Evolutionary conservation across 2,113 vertebrate species (phyloP), one percentile per base, ranked within the genome.

Genomic region (Gavia stellata): DNA sequence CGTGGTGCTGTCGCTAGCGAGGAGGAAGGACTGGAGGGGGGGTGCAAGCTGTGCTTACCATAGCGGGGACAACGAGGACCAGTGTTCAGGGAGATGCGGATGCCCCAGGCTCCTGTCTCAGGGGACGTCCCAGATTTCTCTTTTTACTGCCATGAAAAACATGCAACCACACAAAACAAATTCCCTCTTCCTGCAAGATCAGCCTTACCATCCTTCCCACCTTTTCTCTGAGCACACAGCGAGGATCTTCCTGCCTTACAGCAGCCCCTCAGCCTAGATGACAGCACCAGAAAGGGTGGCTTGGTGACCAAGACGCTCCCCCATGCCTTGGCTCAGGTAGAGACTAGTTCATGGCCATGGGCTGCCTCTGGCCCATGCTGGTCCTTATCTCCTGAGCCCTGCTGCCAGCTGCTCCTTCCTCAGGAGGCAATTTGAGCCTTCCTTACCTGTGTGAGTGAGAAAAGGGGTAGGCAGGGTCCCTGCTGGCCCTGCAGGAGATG

Each of bases 1-100:
- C 18, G 1, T 1, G 0, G 44, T 74, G 33, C 40, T n/a, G 53
- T 29, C 1, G 0, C 34, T 45, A 45, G 28, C 6, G 12, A 71
- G 36, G 49, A 80, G 47, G 9, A 38, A 20, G 26, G 73, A 38
- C 17, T 12, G 26, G 50, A 26, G 19, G 0, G 20, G 20, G 9
- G 6, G 17, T 10, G 34, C 1, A 7, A 78, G 20, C 55, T 66
- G 72, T 70, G 55, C 59, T 83, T 29, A 12, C 26, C 6, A 0
- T 6, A 24, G 55, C 52, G 16, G 40, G 28, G 11, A 33, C n/a
- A 61, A 3, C 0, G 3, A 81, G 55, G 34, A 92, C 24, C 42
- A 25, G 21, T 3, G 13, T 36, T 74, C 10, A 34, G n/a, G 42
- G 59, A 73, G 31, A 14, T 34, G 45, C 24, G n/a, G 65, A 10